Conservation (phyloP, 2,797 vertebrate genomes). For the Cossypha caffra region DNA sequence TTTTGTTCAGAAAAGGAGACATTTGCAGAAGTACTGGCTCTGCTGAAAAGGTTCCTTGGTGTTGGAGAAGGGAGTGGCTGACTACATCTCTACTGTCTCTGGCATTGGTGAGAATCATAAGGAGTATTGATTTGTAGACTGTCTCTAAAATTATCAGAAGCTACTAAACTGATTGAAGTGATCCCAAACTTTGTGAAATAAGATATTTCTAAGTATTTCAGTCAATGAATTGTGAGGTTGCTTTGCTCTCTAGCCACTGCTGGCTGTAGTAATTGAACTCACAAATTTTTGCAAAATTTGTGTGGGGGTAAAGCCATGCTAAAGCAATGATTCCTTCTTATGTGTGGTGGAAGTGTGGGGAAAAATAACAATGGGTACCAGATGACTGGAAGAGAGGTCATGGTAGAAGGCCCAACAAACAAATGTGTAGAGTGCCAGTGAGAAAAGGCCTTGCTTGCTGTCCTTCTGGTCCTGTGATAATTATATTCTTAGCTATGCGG, state of each 20-base stretch:
- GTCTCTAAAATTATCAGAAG: background rate
- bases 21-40: background rate
- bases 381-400: background rate
- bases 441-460: background rate
- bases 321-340: background rate
- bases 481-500: background rate
- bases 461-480: background rate
- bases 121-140: background rate
- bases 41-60: background rate
- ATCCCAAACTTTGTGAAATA: background rate
- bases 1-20: background rate
- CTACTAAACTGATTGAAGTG: background rate
- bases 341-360: background rate
- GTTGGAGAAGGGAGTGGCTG: background rate
- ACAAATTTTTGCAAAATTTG: background rate
- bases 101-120: rapidly evolving
- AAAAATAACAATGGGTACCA: background rate
- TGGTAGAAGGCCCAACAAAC: background rate
- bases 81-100: background rate
- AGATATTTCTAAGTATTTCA: background rate
- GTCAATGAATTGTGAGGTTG: background rate
- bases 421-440: background rate
- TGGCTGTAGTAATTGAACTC: background rate
- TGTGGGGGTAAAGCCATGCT: background rate
- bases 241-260: background rate